Evolutionary conservation across 2,113 vertebrate species (phyloP), one percentile per base, ranked within the genome.

Genomic region (Lepisosteus oculatus): DNA sequence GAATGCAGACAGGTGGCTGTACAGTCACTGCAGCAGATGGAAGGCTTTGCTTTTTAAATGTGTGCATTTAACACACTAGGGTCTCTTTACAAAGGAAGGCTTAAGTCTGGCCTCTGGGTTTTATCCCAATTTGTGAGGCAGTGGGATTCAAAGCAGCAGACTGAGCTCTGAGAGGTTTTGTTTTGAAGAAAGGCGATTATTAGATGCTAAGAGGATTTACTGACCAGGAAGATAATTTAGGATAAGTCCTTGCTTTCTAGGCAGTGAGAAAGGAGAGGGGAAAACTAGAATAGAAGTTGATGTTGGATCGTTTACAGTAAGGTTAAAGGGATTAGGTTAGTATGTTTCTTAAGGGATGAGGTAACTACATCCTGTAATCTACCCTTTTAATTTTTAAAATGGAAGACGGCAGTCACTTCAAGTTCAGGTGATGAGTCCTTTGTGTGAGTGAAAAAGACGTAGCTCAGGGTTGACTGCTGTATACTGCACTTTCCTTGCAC

Each of bases 141-240:
- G 6, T 3, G 77, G 13, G 74, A 68, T 6, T 55, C 74, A 72
- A 65, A 14, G 66, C 67, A 78, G 29, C 70, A 70, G 83, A 47
- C 68, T 72, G 3, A 82, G 72, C 78, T 77, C 59, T 63, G 57
- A 3, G n/a, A 55, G 59, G 75, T 72, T 55, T 70, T 56, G 68
- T 75, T 83, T 76, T 69, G 69, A 83, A 82, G 81, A 84, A 81
- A 81, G 71, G 72, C 73, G 75, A 80, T 84, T 81, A 79, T 85
- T 74, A 74, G 62, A 43, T 78, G 44, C 76, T 79, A 83, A 87
- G 81, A 85, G 77, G 84, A 88, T 89, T 91, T 85, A 66, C 74
- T 89, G 84, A 74, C 76, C 73, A 79, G 73, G 69, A 56, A 65
- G 29, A 73, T 64, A 79, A 79, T 78, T 77, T 61, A 77, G 79